Percentiles rank a stretch among this genome's conserved stretches.
Conservation (phyloP, 1,140 invertebrate species). For the Monochamus saltuarius region DNA sequence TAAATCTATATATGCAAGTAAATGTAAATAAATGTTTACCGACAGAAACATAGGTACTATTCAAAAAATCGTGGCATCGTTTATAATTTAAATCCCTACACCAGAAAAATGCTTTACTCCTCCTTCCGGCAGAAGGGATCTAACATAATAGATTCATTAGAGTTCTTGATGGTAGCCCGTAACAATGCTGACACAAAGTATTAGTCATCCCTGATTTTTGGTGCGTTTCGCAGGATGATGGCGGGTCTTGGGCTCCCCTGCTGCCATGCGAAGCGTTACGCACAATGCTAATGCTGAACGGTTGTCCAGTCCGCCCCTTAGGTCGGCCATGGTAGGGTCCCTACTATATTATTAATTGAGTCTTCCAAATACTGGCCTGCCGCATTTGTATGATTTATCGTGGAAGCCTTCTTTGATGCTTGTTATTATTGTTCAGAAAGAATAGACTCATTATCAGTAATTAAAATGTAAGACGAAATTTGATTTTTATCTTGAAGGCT, state of each 20-base stretch:
- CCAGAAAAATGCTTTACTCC: no score
- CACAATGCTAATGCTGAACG: constrained; percentile 31
- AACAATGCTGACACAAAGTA: constrained; percentile 41
- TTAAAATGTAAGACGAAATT: constrained; percentile 21
- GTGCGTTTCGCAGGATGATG: constrained; percentile 39
- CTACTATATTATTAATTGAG: constrained; percentile 48
- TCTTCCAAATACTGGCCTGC: constrained; percentile 36
- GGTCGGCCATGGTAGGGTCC: constrained; percentile 38
- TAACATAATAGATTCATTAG: constrained; percentile 48
- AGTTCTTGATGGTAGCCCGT: constrained; percentile 40
- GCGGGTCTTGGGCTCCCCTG: constrained; percentile 22
- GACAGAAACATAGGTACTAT: no score
- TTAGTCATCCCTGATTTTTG: constrained; percentile 47
- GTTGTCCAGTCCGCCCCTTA: constrained; percentile 43
- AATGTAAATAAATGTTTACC: no score
- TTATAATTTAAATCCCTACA: no score
- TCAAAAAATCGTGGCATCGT: no score
- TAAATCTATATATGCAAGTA: no score
- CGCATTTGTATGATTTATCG: constrained; percentile 16
- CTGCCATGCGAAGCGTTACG: constrained; percentile 25
- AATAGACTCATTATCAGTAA: constrained; percentile 24
- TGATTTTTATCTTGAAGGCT: constrained; percentile 14
- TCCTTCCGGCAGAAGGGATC: constrained; percentile 21
- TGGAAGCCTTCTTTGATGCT: constrained; percentile 4
- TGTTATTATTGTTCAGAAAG: constrained; percentile 13